A percentile compares a stretch with the other conserved stretches of the same genome.
phyloP scores from a whole-genome alignment of 2,888 invertebrate species.

The Agrochola litura region DNA sequence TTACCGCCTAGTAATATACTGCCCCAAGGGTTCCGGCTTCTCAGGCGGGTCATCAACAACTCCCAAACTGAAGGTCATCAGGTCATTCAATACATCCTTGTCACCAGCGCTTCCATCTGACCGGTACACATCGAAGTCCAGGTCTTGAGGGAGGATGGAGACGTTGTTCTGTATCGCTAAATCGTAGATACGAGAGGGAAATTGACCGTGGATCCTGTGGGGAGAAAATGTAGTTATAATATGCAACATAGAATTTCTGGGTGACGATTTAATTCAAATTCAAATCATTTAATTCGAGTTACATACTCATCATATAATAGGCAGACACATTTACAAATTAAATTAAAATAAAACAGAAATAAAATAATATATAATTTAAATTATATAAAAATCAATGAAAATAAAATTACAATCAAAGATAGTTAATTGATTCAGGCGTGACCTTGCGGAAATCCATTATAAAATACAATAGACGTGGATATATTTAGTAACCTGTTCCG shows the following conservation, averaged over 20 bases:
- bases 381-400: no score
- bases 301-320: no score
- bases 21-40: constrained; percentile 72
- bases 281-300: no score
- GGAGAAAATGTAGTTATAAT: not conserved
- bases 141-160: constrained; percentile 69
- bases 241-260: not conserved
- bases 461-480: no score
- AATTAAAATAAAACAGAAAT: no score
- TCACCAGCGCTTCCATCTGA: constrained; percentile 70
- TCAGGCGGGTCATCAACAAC: constrained; percentile 68
- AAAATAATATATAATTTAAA: no score
- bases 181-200: constrained; percentile 73
- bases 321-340: no score
- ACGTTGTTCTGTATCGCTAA: constrained; percentile 74
- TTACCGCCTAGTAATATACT: constrained; percentile 75
- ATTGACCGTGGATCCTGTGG: constrained; percentile 82
- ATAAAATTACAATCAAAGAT: no score
- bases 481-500: no score
- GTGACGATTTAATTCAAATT: not conserved
- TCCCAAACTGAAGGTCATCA: constrained; percentile 65
- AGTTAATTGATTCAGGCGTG: no score
- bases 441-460: no score
- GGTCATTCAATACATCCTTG: constrained; percentile 66
- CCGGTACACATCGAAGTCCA: constrained; percentile 67